A percentile compares a stretch with the other conserved stretches of the same genome.
Conservation (phyloP, 2,113 vertebrate species). For the Rattus rattus region DNA sequence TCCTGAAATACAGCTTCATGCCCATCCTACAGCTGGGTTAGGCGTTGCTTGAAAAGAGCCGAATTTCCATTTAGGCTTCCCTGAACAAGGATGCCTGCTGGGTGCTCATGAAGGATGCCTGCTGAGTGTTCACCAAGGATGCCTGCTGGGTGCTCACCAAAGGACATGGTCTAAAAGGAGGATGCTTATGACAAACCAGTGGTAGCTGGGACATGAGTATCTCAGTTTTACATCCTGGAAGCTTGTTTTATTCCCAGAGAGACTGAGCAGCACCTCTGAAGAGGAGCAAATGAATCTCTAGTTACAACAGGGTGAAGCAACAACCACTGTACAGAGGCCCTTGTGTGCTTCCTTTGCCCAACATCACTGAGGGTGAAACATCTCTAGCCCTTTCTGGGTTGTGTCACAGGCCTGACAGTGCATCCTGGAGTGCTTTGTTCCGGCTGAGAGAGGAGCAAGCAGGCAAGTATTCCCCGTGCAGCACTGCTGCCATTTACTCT, state of each 20-base stretch:
- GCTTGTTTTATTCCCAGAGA: neutral
- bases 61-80: neutral
- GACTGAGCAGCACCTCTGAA: rapidly evolving
- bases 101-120: too few relatives aligned
- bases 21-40: neutral
- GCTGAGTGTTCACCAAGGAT: neutral
- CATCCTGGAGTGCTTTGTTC: neutral
- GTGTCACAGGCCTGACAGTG: neutral
- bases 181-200: neutral
- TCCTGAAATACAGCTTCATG: neutral
- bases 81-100: neutral
- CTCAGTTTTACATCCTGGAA: neutral
- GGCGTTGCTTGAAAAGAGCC: neutral
- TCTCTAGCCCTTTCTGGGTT: neutral
- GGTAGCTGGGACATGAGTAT: too few relatives aligned
- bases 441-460: neutral
- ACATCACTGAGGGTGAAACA: too few relatives aligned
- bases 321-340: rapidly evolving
- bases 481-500: neutral
- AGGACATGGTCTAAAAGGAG: neutral
- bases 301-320: neutral
- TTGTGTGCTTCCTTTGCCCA: rapidly evolving
- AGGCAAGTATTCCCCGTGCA: neutral
- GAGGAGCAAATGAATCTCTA: neutral
- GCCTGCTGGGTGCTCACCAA: neutral